A percentile compares a stretch with the other conserved stretches of the same genome.
Conservation (phyloP, 2,797 vertebrate species). For the Streptopelia turtur region DNA sequence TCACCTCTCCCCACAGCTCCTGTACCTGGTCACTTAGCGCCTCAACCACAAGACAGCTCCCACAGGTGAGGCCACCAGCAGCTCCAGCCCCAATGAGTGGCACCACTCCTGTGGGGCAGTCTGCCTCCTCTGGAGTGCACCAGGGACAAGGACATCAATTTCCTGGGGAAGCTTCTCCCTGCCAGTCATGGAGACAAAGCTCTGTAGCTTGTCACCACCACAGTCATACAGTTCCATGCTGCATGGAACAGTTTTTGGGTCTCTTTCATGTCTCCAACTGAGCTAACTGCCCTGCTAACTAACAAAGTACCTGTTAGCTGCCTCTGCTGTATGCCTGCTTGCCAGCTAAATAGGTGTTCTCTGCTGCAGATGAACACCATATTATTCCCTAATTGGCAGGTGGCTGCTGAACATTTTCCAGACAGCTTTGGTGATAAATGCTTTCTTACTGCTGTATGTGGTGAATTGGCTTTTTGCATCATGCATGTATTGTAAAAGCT, state of each 20-base stretch:
- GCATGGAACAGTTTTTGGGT: neutral
- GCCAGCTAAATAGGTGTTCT: neutral
- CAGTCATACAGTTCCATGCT: neutral
- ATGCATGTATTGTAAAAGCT: conserved; percentile 1
- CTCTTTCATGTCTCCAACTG: neutral
- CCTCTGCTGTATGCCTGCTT: neutral
- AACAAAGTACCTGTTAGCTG: neutral
- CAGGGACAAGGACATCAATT: neutral
- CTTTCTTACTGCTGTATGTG: neutral
- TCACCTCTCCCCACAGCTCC: neutral
- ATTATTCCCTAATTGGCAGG: conserved; percentile 25
- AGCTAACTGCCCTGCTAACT: neutral
- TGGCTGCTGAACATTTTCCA: neutral
- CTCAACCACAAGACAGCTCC: neutral
- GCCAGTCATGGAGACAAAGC: neutral
- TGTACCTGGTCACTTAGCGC: no score
- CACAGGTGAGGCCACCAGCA: neutral
- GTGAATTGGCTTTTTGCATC: conserved; percentile 26
- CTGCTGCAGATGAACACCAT: neutral
- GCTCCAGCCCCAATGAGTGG: neutral
- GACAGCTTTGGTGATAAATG: conserved; percentile 15
- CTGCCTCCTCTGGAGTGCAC: neutral
- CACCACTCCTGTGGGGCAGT: neutral
- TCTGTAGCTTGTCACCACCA: neutral
- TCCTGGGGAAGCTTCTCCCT: neutral